A percentile compares a stretch with the other conserved stretches of the same genome.
phyloP scores from a whole-genome alignment of 2,113 vertebrate genomes.

The Grammomys dolichurus region DNA sequence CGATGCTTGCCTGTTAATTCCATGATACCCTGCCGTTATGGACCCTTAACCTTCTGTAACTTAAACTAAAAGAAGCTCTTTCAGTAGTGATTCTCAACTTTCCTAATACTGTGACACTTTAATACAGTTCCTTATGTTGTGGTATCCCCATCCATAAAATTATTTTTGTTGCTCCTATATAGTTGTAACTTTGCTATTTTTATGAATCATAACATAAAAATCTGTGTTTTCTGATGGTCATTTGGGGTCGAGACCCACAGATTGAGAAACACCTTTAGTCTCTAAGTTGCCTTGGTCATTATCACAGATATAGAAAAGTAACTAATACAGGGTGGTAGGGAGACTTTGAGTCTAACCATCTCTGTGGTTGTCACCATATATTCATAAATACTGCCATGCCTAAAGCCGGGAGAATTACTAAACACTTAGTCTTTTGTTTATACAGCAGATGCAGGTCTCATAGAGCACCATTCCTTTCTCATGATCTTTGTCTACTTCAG shows the following conservation, averaged over 20 bases:
- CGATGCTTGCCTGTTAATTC: neutral
- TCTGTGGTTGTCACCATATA: rapidly evolving
- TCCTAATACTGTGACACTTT: neutral
- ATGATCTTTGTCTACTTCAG: neutral
- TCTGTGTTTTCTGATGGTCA: neutral
- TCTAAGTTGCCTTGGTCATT: neutral
- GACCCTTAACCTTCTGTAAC: neutral
- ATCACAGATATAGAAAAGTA: neutral
- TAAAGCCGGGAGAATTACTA: neutral
- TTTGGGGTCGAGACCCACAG: neutral
- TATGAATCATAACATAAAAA: neutral
- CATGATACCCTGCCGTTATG: neutral
- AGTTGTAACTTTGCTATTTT: neutral
- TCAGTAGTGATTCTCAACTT: neutral
- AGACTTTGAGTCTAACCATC: too few relatives aligned
- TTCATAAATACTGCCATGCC: neutral
- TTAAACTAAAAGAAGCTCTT: neutral
- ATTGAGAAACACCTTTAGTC: too few relatives aligned
- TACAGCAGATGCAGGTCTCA: too few relatives aligned
- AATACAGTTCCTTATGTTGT: neutral
- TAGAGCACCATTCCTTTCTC: neutral
- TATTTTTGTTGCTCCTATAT: neutral
- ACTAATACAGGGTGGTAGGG: neutral
- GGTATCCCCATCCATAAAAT: neutral
- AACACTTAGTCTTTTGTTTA: neutral